Percentiles rank a stretch among this genome's conserved stretches.
phyloP scores from a whole-genome alignment of 2,797 vertebrate species.

The Chrysocyon brachyurus region DNA sequence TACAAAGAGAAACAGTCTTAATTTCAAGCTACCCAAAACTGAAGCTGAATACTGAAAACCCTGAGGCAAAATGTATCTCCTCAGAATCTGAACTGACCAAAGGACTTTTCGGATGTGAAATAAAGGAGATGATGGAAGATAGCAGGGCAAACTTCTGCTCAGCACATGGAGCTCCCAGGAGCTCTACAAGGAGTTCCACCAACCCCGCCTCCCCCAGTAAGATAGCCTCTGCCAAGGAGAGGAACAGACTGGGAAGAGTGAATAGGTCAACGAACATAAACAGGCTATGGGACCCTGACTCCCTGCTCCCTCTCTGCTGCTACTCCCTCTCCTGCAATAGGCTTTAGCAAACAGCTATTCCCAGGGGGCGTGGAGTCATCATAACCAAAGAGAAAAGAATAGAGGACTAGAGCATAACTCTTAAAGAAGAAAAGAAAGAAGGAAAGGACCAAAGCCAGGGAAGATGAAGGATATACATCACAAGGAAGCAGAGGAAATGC shows the following conservation, averaged over 20 bases:
- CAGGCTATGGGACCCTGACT: neutral
- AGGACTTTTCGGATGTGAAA: neutral
- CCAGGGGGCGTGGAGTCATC: neutral
- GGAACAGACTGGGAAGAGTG: neutral
- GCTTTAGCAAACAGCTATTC: neutral
- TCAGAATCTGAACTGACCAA: neutral
- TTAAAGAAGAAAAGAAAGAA: conserved; percentile 2
- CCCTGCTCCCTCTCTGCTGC: neutral
- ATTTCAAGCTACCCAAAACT: conserved; percentile 45
- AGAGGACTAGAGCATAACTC: neutral
- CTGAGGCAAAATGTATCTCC: neutral
- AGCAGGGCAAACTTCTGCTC: neutral
- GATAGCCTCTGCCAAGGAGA: neutral
- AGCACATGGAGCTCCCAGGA: neutral
- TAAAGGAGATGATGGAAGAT: neutral
- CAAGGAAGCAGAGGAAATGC: neutral
- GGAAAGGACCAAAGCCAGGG: neutral
- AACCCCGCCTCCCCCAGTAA: neutral
- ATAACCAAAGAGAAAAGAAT: neutral
- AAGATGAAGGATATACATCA: neutral
- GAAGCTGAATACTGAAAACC: neutral
- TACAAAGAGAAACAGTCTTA: conserved; percentile 13
- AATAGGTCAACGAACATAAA: neutral
- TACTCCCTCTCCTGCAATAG: too few species aligned
- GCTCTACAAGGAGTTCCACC: neutral